These are phyloP conservation scores for Cosmopolites sordidus DNA, from an alignment of 2,888 invertebrate genomes.

Conservation along the genomic window DNA sequence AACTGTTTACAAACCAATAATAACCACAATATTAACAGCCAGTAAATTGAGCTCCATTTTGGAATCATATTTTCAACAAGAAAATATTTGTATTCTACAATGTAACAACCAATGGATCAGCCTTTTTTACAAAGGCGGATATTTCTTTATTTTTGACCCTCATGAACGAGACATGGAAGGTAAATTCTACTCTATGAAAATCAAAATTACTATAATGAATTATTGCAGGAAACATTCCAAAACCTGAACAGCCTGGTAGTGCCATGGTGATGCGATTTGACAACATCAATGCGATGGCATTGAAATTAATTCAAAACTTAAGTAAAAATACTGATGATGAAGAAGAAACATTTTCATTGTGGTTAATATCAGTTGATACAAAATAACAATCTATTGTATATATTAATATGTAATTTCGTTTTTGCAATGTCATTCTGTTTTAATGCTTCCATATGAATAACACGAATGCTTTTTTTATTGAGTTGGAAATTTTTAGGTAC, in stretches of 20 bases:
- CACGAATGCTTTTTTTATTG: too few species aligned
- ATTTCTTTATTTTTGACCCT: conserved; percentile 61
- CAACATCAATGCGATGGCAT: conserved; percentile 27
- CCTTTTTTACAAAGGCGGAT: conserved; percentile 52
- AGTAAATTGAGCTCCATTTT: conserved; percentile 44
- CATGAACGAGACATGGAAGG: conserved; percentile 55
- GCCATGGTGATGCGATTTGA: conserved; percentile 35
- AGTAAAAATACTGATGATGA: conserved; percentile 28
- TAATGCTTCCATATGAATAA: too few species aligned
- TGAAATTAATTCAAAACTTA: conserved; percentile 34
- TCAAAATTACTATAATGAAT: too few species aligned
- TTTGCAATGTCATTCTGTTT: too few species aligned
- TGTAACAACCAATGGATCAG: conserved; percentile 53
- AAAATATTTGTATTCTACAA: conserved; percentile 54
- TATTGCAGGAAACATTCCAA: conserved; percentile 16
- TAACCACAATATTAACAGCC: conserved; percentile 32
- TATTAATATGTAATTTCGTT: too few species aligned
- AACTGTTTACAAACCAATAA: conserved; percentile 40
- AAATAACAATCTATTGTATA: too few species aligned
- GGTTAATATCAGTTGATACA: conserved; percentile 31
- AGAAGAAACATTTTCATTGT: conserved; percentile 28
- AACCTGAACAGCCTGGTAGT: conserved; percentile 26
- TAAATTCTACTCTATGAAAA: too few species aligned
- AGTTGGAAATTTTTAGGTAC: too few species aligned
- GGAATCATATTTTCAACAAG: conserved; percentile 56